A percentile compares a stretch with the other conserved stretches of the same genome.
Evolutionary conservation across 2,113 vertebrate species (phyloP).

Genomic region (Acrocephalus kingi): DNA sequence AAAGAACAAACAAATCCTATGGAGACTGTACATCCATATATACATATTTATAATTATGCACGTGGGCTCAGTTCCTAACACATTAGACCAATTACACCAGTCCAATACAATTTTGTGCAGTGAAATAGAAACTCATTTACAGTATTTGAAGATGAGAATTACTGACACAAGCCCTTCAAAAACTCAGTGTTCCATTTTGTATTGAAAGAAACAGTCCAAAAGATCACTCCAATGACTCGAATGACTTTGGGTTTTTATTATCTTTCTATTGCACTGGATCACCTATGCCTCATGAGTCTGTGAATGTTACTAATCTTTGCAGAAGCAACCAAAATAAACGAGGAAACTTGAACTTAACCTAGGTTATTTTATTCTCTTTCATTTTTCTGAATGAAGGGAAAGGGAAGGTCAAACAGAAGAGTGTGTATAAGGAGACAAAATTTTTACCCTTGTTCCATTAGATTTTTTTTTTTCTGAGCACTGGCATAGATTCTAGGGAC

Average conservation of each 20-base stretch:
- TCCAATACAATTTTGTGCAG: background rate
- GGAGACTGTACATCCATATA: background rate
- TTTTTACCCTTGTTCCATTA: background rate
- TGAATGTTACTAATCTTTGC: background rate
- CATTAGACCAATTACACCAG: background rate
- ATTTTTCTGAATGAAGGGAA: background rate
- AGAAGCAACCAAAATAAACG: slow-evolving; percentile 11
- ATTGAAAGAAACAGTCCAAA: background rate
- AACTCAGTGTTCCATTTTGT: background rate
- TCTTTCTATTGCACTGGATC: background rate
- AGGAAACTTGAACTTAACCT: background rate
- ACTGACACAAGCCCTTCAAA: background rate
- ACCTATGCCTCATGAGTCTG: background rate
- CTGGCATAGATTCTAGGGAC: background rate
- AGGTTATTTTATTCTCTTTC: background rate
- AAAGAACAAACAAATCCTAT: background rate
- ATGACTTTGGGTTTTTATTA: background rate
- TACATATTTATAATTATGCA: background rate
- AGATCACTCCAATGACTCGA: background rate
- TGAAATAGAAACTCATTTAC: background rate
- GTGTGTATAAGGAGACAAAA: background rate
- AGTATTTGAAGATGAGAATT: background rate
- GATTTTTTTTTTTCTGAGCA: background rate
- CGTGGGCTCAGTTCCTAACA: background rate
- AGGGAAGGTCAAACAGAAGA: background rate